These are phyloP conservation scores for Oriolus oriolus DNA, from an alignment of 2,113 vertebrate genomes.

Conservation along the genomic window DNA sequence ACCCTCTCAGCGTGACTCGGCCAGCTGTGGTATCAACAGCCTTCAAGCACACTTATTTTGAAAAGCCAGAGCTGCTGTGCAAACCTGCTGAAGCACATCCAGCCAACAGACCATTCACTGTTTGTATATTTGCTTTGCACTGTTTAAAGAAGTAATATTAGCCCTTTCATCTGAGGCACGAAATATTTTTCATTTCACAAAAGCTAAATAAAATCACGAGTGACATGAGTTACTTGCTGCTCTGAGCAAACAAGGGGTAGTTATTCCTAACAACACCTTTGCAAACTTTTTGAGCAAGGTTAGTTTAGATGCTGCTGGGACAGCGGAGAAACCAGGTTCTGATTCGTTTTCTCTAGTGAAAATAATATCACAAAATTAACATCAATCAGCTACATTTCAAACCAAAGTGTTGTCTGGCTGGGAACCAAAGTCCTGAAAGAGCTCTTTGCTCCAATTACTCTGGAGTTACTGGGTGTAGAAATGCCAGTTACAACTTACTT, in stretches of 20 bases:
- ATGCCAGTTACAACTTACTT: not conserved
- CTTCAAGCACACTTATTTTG: not conserved
- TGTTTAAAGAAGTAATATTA: constrained; percentile 48
- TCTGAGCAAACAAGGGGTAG: constrained; percentile 39
- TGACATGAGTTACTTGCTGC: not conserved
- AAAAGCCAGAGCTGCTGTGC: constrained; percentile 2
- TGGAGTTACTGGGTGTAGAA: not conserved
- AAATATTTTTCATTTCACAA: constrained; percentile 1
- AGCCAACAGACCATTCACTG: not conserved
- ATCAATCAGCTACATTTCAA: not conserved
- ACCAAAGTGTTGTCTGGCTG: not conserved
- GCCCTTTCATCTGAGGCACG: constrained; percentile 1
- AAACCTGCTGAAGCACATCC: not conserved
- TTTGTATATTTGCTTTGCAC: constrained; percentile 45
- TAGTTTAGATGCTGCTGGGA: not conserved
- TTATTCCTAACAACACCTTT: constrained; percentile 5
- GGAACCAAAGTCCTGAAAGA: not conserved
- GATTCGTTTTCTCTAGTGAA: not conserved
- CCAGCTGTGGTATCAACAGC: not conserved
- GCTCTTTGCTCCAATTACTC: not conserved
- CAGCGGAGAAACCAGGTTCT: not conserved
- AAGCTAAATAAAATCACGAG: constrained; percentile 33
- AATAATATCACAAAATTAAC: not conserved
- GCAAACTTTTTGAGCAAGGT: not conserved
- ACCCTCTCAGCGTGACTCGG: not conserved